Evolutionary conservation across 2,888 invertebrate species (phyloP), one percentile per base, ranked within the genome.

Genomic region (Drosophila prostipennis): DNA sequence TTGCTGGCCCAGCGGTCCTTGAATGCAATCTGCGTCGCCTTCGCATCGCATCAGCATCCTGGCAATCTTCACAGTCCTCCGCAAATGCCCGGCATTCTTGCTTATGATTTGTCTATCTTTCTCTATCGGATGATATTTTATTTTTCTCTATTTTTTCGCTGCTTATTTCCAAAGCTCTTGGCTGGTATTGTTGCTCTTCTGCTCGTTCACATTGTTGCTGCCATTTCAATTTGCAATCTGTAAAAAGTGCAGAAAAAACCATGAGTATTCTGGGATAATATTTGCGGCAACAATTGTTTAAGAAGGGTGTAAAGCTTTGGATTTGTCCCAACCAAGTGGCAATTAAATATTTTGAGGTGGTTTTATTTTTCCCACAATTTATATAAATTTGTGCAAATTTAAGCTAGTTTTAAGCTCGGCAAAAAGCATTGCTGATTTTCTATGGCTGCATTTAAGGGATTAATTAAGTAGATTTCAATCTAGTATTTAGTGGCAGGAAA

Each of bases 171-270:
- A 48, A 26, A 48, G 61, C 19, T 51, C 19, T 54, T 51, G 26
- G 37, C 36, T 39, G 34, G 40, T 26, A 64, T 46, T 68, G 29
- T 37, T 63, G 67, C 54, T 60, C 19, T 52, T 42, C 43, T 55
- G 48, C 16, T 36, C 36, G 55, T 49, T 71, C 51, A 76, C 76
- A 72, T 74, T 72, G 74, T 67, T 63, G 34, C 55, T 51, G 59
- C 73, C 79, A 72, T 87, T 84, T 81, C 60, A 79, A 87, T 81
- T 87, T 70, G 70, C 60, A 49, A 59, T 36, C 88, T 87, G 80
- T 14, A 79, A 76, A 52, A 37, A 73, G 64, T 64, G 34, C 26
- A 42, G 39, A 49, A 51, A 49, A 49, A 39, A 39, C 39, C 16
- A 51, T 59, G 39, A 63, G 63, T 63, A 72, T 40, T 40, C 36